Conservation (phyloP, 2,797 vertebrate genomes). For the Chanos chanos region DNA sequence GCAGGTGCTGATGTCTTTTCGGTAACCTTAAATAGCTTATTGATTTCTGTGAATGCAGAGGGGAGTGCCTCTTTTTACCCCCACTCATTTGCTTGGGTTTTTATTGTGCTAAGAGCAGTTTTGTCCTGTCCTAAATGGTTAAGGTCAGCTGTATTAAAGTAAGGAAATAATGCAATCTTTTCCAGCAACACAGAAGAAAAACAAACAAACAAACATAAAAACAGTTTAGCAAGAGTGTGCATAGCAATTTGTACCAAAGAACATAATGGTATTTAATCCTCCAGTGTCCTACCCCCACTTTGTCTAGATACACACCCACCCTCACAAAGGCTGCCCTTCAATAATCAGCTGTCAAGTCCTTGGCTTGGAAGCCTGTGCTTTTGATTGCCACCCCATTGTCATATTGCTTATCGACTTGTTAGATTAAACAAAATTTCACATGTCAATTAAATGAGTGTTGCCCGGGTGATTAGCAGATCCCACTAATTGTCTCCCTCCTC, state of each 20-base stretch:
- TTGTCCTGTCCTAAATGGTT: conserved; percentile 42
- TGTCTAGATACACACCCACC: conserved; percentile 40
- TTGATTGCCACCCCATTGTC: conserved; percentile 59
- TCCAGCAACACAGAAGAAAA: conserved; percentile 33
- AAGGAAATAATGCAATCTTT: conserved; percentile 31
- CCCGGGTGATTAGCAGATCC: conserved; percentile 75
- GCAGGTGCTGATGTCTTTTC: conserved; percentile 46
- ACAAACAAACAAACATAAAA: conserved; percentile 40
- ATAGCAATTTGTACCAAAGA: conserved; percentile 52
- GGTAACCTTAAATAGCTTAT: conserved; percentile 66
- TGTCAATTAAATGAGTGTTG: conserved; percentile 78
- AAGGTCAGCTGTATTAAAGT: conserved; percentile 49
- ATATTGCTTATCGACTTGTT: conserved; percentile 66
- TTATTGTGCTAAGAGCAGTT: conserved; percentile 11
- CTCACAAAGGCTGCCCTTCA: conserved; percentile 62
- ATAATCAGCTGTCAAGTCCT: conserved; percentile 58
- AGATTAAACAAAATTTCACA: conserved; percentile 76
- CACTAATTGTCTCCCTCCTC: conserved; percentile 70
- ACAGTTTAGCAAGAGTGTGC: conserved; percentile 35
- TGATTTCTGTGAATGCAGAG: conserved; percentile 59
- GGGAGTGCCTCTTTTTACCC: conserved; percentile 37
- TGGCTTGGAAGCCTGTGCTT: conserved; percentile 49
- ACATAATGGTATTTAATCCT: conserved; percentile 64
- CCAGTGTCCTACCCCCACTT: conserved; percentile 39
- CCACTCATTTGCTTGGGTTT: conserved; percentile 11